Percentiles rank a stretch among this genome's conserved stretches.
Evolutionary conservation across 2,113 vertebrate genomes (phyloP).

Genomic region (Gila orcuttii): DNA sequence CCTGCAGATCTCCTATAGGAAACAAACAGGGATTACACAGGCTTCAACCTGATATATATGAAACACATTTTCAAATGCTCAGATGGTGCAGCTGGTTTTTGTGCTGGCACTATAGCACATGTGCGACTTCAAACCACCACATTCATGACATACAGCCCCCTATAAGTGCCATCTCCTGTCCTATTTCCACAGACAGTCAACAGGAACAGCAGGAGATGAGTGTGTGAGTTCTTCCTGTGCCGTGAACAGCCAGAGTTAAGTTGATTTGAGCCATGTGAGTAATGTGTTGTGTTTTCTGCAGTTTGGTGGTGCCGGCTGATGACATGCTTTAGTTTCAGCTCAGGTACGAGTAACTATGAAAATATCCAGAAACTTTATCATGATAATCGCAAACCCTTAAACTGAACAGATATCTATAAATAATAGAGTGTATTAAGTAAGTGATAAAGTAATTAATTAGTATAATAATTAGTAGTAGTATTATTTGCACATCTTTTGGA

Average conservation of each 20-base stretch:
- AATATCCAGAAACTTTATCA: neutral
- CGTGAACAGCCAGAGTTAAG: constrained; percentile 27
- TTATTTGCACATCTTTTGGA: too few relatives aligned
- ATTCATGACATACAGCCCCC: constrained; percentile 1
- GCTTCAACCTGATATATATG: neutral
- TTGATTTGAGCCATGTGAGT: constrained; percentile 18
- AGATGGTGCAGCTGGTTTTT: neutral
- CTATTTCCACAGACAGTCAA: constrained; percentile 33
- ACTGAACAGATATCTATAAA: neutral
- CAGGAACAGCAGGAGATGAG: constrained; percentile 24
- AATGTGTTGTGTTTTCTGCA: constrained; percentile 5
- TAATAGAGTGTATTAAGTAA: too few relatives aligned
- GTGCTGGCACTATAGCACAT: neutral
- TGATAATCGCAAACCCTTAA: neutral
- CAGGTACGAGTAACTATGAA: neutral
- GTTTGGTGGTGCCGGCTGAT: neutral
- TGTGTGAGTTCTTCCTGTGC: constrained; percentile 28
- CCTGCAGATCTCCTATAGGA: neutral
- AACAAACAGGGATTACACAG: neutral
- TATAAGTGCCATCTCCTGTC: constrained; percentile 34
- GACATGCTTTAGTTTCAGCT: constrained; percentile 24
- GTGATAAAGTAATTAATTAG: too few relatives aligned
- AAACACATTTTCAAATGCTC: neutral
- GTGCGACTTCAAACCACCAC: neutral
- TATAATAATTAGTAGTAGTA: too few relatives aligned